Evolutionary conservation across 2,113 vertebrate species (phyloP).

Genomic region (Vireo altiloquus): DNA sequence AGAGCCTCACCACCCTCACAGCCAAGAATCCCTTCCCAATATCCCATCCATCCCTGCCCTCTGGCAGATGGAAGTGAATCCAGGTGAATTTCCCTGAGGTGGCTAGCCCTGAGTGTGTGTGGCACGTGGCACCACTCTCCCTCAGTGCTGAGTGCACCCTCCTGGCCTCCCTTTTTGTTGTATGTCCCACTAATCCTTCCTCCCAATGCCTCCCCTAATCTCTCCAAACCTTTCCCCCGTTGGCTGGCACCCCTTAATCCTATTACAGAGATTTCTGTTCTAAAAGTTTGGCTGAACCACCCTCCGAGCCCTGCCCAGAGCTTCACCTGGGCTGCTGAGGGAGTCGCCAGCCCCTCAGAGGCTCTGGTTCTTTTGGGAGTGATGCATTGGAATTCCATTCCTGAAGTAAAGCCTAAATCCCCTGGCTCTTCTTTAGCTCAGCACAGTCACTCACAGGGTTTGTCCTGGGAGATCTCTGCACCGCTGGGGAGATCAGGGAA

Average conservation of each 20-base stretch:
- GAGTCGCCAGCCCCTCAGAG: fast-evolving
- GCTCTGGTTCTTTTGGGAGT: fast-evolving
- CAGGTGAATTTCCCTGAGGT: too few species aligned
- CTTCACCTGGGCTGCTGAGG: background rate
- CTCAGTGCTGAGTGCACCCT: background rate
- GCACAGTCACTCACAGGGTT: background rate
- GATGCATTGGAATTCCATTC: background rate
- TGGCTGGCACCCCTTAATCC: background rate
- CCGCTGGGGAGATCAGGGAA: background rate
- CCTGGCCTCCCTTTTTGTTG: background rate
- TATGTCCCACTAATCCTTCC: background rate
- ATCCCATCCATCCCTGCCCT: background rate
- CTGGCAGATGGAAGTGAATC: background rate
- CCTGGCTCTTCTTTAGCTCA: background rate
- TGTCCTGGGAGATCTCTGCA: background rate
- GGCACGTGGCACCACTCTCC: background rate
- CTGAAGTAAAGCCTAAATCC: background rate
- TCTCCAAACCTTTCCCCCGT: background rate
- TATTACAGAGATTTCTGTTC: background rate
- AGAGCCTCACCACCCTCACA: background rate
- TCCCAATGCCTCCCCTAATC: background rate
- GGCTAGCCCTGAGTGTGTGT: background rate
- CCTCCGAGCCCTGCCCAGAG: background rate
- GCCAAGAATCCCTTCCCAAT: background rate
- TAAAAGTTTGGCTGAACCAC: background rate